Base-by-base conservation (phyloP, 2,888 invertebrate species). In the Noctua janthe region DNA sequence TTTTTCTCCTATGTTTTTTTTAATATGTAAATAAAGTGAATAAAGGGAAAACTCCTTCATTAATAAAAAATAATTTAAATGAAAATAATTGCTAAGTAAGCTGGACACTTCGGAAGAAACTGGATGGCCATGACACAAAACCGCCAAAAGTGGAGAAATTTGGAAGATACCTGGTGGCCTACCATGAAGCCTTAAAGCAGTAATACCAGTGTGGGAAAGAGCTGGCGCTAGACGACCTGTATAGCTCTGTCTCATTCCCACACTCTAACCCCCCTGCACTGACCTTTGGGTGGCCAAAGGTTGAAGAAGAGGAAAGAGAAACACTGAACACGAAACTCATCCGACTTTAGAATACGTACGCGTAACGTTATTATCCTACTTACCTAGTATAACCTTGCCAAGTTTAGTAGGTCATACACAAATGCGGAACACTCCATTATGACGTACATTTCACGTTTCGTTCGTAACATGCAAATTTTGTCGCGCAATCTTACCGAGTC, bases 341-440 rank as follows among this genome's bases (percentile, higher is more conserved):
- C 17, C 35, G 5, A 51, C 29, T 76, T 47, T 17, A 56, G 62
- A 10, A 67, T 69, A 80, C 35, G 23, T 56, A 66, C 0, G 67
- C 49, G 23, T 64, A 67, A 83, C 62, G 73, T 49, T 82, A 82
- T 85, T 83, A 84, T 80, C 70, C 54, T 59, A 67, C 76, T 76
- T 78, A 73, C 43, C 64, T 71, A 62, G 59, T 72, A 71, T 83
- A 82, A 86, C 78, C 86, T 82, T 77, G 79, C 88, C 87, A 89
- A 89, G 86, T 91, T 91, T 86, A 91, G 81, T 91, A 88, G 91
- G 91, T 89, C 91, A 91, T 87, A 87, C 80, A 78, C 67, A 74
- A 80, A 74, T 73, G 78, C 56, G 66, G 83, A n/a, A 73, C 49
- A 66, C 81, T 54, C 66, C 74, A 56, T 75, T 74, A 76, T 81